Percentiles rank a stretch among this genome's conserved stretches.
phyloP scores from a whole-genome alignment of 2,797 vertebrate species.

The Bovichtus variegatus region DNA sequence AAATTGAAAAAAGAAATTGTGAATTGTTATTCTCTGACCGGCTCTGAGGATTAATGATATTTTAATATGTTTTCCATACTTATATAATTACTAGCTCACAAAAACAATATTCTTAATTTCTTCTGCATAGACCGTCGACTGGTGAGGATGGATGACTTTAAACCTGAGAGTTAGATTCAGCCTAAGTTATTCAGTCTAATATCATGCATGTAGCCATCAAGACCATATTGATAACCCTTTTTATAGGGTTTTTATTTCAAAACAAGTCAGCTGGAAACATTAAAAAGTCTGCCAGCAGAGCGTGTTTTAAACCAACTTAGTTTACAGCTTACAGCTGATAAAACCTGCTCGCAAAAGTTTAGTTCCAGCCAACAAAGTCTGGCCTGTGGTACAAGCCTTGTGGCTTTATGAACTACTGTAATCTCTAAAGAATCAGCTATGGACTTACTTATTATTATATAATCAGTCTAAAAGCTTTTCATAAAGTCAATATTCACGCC shows the following conservation, averaged over 20 bases:
- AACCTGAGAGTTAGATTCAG: background rate
- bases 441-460: constrained; percentile 7
- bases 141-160: background rate
- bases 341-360: background rate
- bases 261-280: background rate
- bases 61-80: background rate
- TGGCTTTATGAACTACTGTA: background rate
- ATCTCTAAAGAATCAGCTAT: background rate
- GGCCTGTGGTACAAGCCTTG: background rate
- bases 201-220: background rate
- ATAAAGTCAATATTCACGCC: constrained; percentile 8
- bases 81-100: background rate
- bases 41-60: background rate
- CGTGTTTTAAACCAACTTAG: background rate
- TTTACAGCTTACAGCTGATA: background rate
- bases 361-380: background rate
- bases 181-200: background rate
- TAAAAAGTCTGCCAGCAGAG: background rate
- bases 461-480: constrained; percentile 31
- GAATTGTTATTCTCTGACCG: background rate
- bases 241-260: background rate
- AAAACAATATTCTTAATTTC: background rate
- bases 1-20: background rate
- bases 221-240: background rate
- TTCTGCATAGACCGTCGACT: background rate